Base-by-base conservation (phyloP, 2,888 invertebrate species). In the Bombyx huttoni region DNA sequence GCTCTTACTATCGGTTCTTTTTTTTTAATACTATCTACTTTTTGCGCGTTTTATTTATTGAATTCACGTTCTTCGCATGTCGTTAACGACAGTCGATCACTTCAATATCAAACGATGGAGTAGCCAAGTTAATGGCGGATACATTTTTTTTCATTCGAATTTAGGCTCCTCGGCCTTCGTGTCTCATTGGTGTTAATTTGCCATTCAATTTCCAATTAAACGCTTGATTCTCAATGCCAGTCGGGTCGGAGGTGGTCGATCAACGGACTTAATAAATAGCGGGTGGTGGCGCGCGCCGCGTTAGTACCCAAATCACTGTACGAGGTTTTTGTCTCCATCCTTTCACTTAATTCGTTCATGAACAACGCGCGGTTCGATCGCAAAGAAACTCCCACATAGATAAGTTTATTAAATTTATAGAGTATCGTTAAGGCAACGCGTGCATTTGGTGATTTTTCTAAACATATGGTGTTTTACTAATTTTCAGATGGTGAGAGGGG, bases 401-500 rank as follows among this genome's bases (percentile, higher is more conserved):
- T 88, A 78, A 87, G 87, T 88, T 72, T 64, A 73, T 69, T 60
- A 67, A 68, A 65, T 59, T 65, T 56, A 60, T 58, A 59, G 59
- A 61, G 56, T 60, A 57, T 58, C 60, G 60, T 60, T 58, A 55
- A 61, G 54, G 59, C 6, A 10, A 12, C 7, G 2, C 24, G 24
- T 1, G 3, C 7, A 49, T 60, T 56, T 60, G 66, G 61, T 59
- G 64, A 62, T 59, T 62, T 64, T 67, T 71, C 78, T 82, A 80
- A 24, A 84, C 65, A 66, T 66, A 66, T 73, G 70, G 68, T 77
- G 69, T 78, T 78, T 78, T 83, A 58, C 61, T 80, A 77, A 77
- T 74, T 89, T 88, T 76, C 89, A 89, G 89, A 89, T 88, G 89
- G 88, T 86, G 83, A 84, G 87, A 85, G 84, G 88, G 85, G 87